These are phyloP conservation scores for Gobio gobio DNA, from an alignment of 2,113 vertebrate species.

Conservation along the genomic window DNA sequence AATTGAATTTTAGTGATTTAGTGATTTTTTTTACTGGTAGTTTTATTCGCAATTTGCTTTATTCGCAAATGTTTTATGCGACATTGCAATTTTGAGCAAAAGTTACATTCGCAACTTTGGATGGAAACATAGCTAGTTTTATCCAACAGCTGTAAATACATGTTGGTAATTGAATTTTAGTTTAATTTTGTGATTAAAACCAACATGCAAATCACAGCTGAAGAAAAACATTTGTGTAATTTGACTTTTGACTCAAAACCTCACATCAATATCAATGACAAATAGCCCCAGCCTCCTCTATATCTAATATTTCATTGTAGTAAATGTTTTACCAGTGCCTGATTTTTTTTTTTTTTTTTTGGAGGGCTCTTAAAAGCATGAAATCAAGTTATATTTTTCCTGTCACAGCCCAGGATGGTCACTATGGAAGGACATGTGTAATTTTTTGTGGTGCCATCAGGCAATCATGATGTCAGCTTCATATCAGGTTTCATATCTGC, in stretches of 20 bases:
- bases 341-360: background rate
- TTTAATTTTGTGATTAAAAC: no score
- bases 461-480: background rate
- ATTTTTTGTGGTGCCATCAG: background rate
- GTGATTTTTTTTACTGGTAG: no score
- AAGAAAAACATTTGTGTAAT: background rate
- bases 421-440: background rate
- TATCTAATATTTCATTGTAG: background rate
- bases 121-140: background rate
- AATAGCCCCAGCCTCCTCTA: background rate
- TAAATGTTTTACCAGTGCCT: background rate
- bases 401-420: background rate
- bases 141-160: background rate
- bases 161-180: background rate
- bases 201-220: background rate
- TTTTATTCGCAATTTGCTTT: no score
- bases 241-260: background rate
- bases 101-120: no score
- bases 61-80: no score
- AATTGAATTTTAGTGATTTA: no score
- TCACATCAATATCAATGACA: background rate
- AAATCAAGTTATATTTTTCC: background rate
- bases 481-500: conserved; percentile 3
- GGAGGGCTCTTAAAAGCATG: conserved; percentile 5
- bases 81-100: no score